A percentile compares a stretch with the other conserved stretches of the same genome.
These are phyloP conservation scores for Carlito syrichta DNA, from an alignment of 2,113 vertebrate species.

Conservation along the genomic window DNA sequence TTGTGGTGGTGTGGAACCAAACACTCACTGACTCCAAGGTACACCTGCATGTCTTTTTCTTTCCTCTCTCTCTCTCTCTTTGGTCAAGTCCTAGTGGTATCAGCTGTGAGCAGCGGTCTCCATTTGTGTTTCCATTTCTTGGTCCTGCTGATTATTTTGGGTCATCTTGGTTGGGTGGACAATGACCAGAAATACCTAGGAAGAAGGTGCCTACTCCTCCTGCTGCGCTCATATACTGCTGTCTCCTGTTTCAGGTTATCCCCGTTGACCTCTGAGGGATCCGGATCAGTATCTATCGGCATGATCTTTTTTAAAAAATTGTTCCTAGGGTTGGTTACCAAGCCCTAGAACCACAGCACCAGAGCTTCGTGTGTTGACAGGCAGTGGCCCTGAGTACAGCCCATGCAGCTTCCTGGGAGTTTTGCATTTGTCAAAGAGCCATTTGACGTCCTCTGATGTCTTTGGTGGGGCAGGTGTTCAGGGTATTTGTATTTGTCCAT, in stretches of 20 bases:
- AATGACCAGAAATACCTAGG: not conserved
- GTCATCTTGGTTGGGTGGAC: not conserved
- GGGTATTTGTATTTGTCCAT: not conserved
- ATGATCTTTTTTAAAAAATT: not conserved
- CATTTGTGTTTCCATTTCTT: not conserved
- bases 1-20: not conserved
- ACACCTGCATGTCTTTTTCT: not conserved
- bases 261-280: not conserved
- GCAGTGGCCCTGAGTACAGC: not conserved
- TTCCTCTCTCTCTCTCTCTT: not conserved
- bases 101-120: not conserved
- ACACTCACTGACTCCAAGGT: not conserved
- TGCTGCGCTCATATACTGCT: not conserved
- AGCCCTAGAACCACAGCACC: not conserved
- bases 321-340: not conserved
- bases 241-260: not conserved
- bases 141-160: not conserved
- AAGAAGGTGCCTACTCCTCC: not conserved
- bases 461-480: not conserved
- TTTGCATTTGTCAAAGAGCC: not conserved
- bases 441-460: not conserved
- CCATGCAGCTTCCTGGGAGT: not conserved
- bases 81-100: not conserved
- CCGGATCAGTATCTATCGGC: not conserved
- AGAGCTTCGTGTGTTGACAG: not conserved